These are phyloP conservation scores for Strongylocentrotus purpuratus DNA, from an alignment of 35 echinoderm and acorn worm genomes.

Conservation along the genomic window DNA sequence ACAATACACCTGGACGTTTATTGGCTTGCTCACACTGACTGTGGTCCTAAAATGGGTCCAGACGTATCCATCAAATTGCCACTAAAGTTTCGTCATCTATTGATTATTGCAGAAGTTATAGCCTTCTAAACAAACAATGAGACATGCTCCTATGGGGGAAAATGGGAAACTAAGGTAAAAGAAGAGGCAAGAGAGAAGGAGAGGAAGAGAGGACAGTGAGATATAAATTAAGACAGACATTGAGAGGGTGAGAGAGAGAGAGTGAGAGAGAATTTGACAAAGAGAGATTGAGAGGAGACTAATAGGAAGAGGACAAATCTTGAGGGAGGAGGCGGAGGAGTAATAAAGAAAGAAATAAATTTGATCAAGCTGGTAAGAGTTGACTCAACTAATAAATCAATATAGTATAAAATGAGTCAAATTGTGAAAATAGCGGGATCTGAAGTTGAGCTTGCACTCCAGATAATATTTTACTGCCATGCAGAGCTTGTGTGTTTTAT, in stretches of 20 bases:
- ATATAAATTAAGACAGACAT: neutral
- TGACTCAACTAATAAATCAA: constrained; percentile 5
- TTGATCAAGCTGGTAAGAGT: constrained; percentile 17
- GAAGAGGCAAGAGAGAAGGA: neutral
- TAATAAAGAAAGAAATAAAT: neutral
- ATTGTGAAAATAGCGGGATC: neutral
- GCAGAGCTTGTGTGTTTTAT: neutral
- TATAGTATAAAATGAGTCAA: neutral
- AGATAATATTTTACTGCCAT: neutral
- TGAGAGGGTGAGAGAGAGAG: neutral
- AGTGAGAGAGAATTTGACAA: neutral
- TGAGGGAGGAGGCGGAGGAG: neutral
- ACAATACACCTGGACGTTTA: constrained; percentile 11
- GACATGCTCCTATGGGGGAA: neutral
- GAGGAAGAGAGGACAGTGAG: neutral
- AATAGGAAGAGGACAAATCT: neutral
- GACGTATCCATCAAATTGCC: constrained; percentile 43
- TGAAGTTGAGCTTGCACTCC: neutral
- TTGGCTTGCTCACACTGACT: neutral
- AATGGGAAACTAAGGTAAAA: neutral
- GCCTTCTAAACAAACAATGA: constrained; percentile 27
- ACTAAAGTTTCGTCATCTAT: constrained; percentile 9
- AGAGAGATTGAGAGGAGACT: neutral
- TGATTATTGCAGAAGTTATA: constrained; percentile 11
- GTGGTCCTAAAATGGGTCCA: constrained; percentile 10